Percentiles rank a stretch among this genome's conserved stretches.
Conservation (phyloP, 2,888 invertebrate genomes). For the Acheta domesticus region DNA sequence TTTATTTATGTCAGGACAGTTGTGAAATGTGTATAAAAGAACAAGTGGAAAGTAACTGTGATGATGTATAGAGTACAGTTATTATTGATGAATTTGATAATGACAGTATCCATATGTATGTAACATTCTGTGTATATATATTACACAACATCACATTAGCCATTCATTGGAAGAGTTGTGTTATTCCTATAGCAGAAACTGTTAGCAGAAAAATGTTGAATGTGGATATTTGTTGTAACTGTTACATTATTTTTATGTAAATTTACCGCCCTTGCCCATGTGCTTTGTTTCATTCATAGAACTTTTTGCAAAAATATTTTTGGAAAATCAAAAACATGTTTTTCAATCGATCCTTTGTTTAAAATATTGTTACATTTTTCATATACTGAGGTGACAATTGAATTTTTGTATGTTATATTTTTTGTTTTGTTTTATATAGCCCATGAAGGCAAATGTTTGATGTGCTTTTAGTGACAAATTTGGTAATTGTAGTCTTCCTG, state of each 20-base stretch:
- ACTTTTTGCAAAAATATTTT: neutral
- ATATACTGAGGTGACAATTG: too few relatives aligned
- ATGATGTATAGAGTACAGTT: neutral
- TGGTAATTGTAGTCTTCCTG: neutral
- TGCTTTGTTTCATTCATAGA: neutral
- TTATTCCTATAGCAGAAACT: neutral
- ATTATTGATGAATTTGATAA: neutral
- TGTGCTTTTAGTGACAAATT: too few relatives aligned
- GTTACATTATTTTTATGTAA: neutral
- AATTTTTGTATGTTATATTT: too few relatives aligned
- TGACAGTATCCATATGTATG: neutral
- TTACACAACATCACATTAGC: neutral
- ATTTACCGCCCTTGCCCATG: too few relatives aligned
- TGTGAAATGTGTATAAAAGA: neutral
- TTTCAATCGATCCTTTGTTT: neutral
- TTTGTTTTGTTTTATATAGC: too few relatives aligned
- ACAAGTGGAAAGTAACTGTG: conserved; percentile 1
- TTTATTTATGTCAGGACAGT: conserved; percentile 1
- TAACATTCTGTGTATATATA: too few relatives aligned
- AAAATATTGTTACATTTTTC: neutral
- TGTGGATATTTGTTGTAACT: neutral
- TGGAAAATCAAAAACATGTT: neutral
- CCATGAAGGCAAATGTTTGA: too few relatives aligned
- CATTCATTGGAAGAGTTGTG: neutral
- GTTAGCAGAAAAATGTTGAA: neutral